Evolutionary conservation across 2,797 vertebrate species (phyloP), one percentile per base, ranked within the genome.

Genomic region (Alcedo atthis): DNA sequence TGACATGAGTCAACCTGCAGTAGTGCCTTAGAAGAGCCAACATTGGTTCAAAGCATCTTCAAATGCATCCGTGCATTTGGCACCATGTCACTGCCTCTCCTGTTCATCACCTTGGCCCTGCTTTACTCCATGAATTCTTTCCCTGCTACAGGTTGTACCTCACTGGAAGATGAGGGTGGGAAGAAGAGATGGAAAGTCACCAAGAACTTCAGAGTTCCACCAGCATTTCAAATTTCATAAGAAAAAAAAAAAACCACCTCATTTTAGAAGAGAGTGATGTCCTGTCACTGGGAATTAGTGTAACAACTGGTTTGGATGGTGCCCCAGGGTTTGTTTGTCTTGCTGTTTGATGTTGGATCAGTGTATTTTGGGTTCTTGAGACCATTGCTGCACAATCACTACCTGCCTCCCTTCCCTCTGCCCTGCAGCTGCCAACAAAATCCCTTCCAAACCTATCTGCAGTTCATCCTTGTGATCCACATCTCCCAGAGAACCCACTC

Each of bases 341-440:
- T 33, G 10, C 25, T 57, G 12, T 63, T 70, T 69, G 59, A 76
- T 43, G 49, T 30, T 71, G 43, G 24, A 51, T 78, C 19, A 30
- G 42, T 54, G 7, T 12, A 32, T 42, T 51, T 20, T 1, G 35
- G 43, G 40, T 53, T 88, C 57, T 63, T 40, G 63, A 88, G 68
- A 81, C 7, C 18, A 32, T 63, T 73, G 37, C 43, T 63, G 28
- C 24, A 51, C 70, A 88, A 64, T 30, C 37, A 20, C 15, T 85
- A 66, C 43, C 77, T 85, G 62, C n/a, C 40, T 69, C 43, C 46
- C 42, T 85, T 81, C 12, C 40, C 75, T 69, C 67, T 63, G 43
- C 74, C 81, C 55, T 48, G 19, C 2, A 43, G 74, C 51, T 93
- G 86, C 75, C 83, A 94, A 76, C 20, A 85, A 71, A 89, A 89